Percentiles rank a stretch among this genome's conserved stretches.
phyloP scores from a whole-genome alignment of 2,797 vertebrate species.

The Danio tinwini region DNA sequence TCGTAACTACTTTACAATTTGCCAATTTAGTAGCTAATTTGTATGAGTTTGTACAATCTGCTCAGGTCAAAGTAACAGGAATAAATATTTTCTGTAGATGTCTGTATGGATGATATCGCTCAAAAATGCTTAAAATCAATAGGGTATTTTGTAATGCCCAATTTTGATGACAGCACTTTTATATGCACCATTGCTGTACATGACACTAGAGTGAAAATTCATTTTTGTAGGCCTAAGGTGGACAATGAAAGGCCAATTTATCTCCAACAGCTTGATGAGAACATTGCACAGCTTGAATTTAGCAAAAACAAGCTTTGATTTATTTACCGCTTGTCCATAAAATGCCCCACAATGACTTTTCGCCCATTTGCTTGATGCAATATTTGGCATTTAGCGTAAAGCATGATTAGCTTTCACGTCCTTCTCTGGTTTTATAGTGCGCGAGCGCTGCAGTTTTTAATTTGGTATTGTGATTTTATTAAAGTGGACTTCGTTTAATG shows the following conservation, averaged over 20 bases:
- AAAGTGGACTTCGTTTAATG: slow-evolving; percentile 38
- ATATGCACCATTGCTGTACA: no score
- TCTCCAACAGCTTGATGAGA: slow-evolving; percentile 41
- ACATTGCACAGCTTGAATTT: slow-evolving; percentile 14
- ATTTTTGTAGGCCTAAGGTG: not conserved
- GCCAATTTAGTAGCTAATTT: no score
- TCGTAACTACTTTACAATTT: no score
- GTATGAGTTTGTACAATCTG: no score
- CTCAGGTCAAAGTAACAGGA: no score
- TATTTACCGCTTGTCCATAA: slow-evolving; percentile 23
- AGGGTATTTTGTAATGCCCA: no score
- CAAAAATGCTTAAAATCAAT: no score
- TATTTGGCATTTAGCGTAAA: slow-evolving; percentile 1
- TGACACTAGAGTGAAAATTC: no score
- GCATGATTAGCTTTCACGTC: slow-evolving; percentile 6
- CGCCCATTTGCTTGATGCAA: slow-evolving; percentile 8
- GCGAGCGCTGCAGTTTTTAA: slow-evolving; percentile 8
- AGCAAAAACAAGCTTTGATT: slow-evolving; percentile 25
- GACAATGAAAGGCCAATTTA: slow-evolving; percentile 44
- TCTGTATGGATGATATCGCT: no score
- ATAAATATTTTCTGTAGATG: no score
- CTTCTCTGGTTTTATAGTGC: slow-evolving; percentile 15
- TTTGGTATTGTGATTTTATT: slow-evolving; percentile 40
- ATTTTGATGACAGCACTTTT: no score
- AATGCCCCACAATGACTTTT: not conserved